Base-by-base conservation (phyloP, 2,888 invertebrate species). In the Deilephila elpenor region DNA sequence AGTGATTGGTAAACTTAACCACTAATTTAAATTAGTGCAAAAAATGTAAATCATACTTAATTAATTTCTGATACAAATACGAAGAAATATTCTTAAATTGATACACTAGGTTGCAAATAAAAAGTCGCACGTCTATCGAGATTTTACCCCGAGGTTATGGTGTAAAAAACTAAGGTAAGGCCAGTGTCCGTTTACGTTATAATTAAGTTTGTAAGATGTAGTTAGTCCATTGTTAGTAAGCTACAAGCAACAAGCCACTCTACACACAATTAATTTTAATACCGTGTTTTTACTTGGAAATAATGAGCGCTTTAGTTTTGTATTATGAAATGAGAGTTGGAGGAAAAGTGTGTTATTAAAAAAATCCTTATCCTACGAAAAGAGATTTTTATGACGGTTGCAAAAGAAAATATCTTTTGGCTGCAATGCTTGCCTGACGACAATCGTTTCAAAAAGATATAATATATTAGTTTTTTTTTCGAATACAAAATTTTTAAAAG, bases 131-230 rank as follows among this genome's bases (percentile, higher is more conserved):
- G 67, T 51, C 17, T 67, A 17, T 6, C 20, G 1, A 67, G 44
- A 2, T 44, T 2, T 51, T 25, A 67, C 29, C 44, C 14, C 67
- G 67, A 29, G 67, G 67, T 20, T 64, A 37, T 44, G 25, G 6
- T 17, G 25, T 25, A 67, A 67, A 53, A 67, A 67, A 67, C 64
- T 67, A 25, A 67, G 67, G 67, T 67, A 51, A 17, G 25, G 25
- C 67, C 25, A 51, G 67, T 51, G 51, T 67, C 67, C 67, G 51
- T 25, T 67, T 67, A 51, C 67, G 51, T 25, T 67, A 51, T 67
- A 67, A 67, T 67, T 67, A 67, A 67, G 20, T 67, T 67, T 25
- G 25, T 51, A 44, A 44, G 67, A 67, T 67, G 67, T 67, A 51
- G 44, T 67, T 51, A 67, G 67, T 67, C 20, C 25, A 67, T 67